Evolutionary conservation across 2,113 vertebrate species (phyloP).

Genomic region (Prochilodus magdalenae): DNA sequence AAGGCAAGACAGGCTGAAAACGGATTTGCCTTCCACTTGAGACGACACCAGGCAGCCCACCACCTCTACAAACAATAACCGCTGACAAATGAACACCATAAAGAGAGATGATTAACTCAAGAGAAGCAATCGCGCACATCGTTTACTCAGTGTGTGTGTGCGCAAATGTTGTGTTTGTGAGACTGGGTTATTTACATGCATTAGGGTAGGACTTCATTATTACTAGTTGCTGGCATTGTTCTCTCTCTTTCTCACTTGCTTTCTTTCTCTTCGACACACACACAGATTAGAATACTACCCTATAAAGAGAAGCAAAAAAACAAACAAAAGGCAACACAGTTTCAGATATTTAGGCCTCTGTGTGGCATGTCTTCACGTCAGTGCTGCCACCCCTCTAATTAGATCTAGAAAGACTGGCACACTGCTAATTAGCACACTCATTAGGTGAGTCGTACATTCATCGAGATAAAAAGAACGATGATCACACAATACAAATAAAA

Average conservation of each 20-base stretch:
- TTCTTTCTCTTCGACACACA: neutral
- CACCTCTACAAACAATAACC: conserved; percentile 75
- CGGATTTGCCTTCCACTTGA: conserved; percentile 73
- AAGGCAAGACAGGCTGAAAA: conserved; percentile 64
- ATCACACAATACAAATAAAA: conserved; percentile 34
- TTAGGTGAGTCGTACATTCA: conserved; percentile 33
- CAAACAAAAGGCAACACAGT: neutral
- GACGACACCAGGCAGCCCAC: conserved; percentile 58
- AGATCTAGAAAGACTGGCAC: neutral
- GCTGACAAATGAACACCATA: conserved; percentile 75
- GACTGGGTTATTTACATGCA: conserved; percentile 37
- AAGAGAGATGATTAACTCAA: conserved; percentile 77
- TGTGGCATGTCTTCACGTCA: conserved; percentile 15
- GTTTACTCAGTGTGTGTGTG: conserved; percentile 60
- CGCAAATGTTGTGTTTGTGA: conserved; percentile 41
- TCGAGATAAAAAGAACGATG: conserved; percentile 53
- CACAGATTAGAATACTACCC: neutral
- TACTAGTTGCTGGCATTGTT: conserved; percentile 15
- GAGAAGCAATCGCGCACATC: conserved; percentile 67
- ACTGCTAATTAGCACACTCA: conserved; percentile 61
- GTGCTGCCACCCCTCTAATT: conserved; percentile 27
- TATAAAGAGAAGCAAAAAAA: neutral
- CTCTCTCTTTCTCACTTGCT: neutral
- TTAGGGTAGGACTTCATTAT: conserved; percentile 39
- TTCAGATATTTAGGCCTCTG: conserved; percentile 2